These are phyloP conservation scores for Meiosimyza decipiens DNA, from an alignment of 2,888 invertebrate genomes.

Conservation along the genomic window DNA sequence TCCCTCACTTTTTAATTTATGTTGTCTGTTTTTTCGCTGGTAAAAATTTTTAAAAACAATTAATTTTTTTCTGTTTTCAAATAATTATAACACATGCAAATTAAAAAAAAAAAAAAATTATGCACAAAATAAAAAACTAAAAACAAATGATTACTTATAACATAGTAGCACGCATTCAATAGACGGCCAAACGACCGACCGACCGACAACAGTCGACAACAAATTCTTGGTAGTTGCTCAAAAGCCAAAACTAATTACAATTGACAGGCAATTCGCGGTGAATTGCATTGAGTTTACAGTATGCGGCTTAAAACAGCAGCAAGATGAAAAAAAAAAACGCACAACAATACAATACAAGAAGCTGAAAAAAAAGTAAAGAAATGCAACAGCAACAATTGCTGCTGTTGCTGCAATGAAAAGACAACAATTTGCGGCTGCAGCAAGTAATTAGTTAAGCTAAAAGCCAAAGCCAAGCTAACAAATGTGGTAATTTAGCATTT, in stretches of 20 bases:
- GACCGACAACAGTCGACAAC: not conserved
- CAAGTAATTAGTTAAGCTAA: slow-evolving; percentile 36
- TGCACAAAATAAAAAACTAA: not conserved
- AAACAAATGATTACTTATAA: not conserved
- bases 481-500: slow-evolving; percentile 56
- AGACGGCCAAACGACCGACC: too few species aligned
- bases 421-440: slow-evolving; percentile 19
- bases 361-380: not conserved
- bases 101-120: slow-evolving; percentile 12
- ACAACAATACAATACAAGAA: not conserved
- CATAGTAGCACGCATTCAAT: slow-evolving; percentile 5
- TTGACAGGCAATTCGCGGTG: slow-evolving; percentile 51
- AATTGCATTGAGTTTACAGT: slow-evolving; percentile 44
- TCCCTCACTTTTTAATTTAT: too few species aligned
- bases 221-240: slow-evolving; percentile 45
- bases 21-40: too few species aligned
- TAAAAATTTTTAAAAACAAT: too few species aligned
- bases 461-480: slow-evolving; percentile 19
- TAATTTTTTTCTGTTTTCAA: too few species aligned
- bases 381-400: slow-evolving; percentile 19
- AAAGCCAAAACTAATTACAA: slow-evolving; percentile 42
- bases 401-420: not conserved
- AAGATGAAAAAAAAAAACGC: slow-evolving; percentile 35
- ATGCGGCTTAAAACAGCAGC: slow-evolving; percentile 22
- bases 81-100: slow-evolving; percentile 27